phyloP scores from a whole-genome alignment of 2,888 invertebrate species.

The Abrostola tripartita region DNA sequence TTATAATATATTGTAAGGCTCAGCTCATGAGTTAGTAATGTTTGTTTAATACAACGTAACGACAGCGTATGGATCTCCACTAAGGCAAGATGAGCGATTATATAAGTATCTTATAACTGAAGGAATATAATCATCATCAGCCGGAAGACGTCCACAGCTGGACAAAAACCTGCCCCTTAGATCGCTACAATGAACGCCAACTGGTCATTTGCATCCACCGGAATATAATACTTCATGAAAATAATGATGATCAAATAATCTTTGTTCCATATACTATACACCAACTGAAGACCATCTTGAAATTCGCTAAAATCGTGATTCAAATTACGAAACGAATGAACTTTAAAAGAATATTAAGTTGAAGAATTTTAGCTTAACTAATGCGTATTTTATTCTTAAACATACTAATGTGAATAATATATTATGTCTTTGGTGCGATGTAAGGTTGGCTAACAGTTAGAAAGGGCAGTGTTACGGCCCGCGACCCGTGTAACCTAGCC shows the following conservation, averaged over 20 bases:
- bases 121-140: no score
- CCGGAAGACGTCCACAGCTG: no score
- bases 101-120: no score
- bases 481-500: constrained; percentile 66
- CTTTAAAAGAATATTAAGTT: constrained; percentile 47
- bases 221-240: no score
- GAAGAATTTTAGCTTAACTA: constrained; percentile 14
- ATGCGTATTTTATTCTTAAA: constrained; percentile 32
- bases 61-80: not conserved
- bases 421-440: constrained; percentile 29
- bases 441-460: constrained; percentile 56
- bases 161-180: no score
- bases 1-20: constrained; percentile 41
- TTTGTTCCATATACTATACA: constrained; percentile 21
- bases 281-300: constrained; percentile 32
- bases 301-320: constrained; percentile 23
- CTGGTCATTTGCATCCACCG: no score
- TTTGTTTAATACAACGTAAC: constrained; percentile 14
- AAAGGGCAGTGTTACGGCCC: constrained; percentile 67
- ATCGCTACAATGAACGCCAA: no score
- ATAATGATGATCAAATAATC: constrained; percentile 19
- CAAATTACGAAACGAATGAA: constrained; percentile 50
- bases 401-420: constrained; percentile 25
- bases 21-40: constrained; percentile 23
- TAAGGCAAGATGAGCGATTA: constrained; percentile 2